These are phyloP conservation scores for Gymnobelideus leadbeateri DNA, from an alignment of 2,113 vertebrate species.

Conservation along the genomic window DNA sequence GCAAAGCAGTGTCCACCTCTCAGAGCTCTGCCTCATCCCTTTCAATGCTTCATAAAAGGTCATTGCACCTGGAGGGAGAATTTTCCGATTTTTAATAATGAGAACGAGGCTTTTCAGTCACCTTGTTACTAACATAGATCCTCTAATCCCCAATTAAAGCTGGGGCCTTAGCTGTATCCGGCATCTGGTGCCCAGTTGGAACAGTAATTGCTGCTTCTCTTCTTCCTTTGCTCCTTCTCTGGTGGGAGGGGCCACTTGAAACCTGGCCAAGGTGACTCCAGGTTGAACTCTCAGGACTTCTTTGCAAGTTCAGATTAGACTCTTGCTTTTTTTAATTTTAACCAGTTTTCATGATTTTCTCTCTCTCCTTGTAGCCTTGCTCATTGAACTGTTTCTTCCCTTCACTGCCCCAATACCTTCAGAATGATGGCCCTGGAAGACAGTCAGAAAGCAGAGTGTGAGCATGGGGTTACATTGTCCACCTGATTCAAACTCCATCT, in stretches of 20 bases:
- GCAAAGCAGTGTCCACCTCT: background rate
- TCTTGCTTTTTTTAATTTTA: background rate
- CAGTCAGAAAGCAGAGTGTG: background rate
- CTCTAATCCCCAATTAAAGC: conserved; percentile 76
- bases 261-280: background rate
- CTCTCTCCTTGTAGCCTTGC: background rate
- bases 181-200: conserved; percentile 60
- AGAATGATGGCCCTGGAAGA: background rate
- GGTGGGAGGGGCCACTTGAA: conserved; percentile 4
- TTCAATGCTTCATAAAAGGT: conserved; percentile 61
- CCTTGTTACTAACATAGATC: conserved; percentile 47
- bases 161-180: conserved; percentile 57
- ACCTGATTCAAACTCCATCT: background rate
- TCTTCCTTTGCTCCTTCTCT: background rate
- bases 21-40: background rate
- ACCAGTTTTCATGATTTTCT: background rate
- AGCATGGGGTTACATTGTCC: background rate
- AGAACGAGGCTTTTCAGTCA: conserved; percentile 1
- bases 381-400: background rate
- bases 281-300: background rate
- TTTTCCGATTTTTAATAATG: conserved; percentile 77
- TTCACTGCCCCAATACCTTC: background rate
- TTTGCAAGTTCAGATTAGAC: background rate
- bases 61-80: conserved; percentile 59
- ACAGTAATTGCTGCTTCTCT: background rate